phyloP scores from a whole-genome alignment of 30 jellyfish, hydroid and myxozoan genomes.

The Hydractinia symbiolongicarpus region DNA sequence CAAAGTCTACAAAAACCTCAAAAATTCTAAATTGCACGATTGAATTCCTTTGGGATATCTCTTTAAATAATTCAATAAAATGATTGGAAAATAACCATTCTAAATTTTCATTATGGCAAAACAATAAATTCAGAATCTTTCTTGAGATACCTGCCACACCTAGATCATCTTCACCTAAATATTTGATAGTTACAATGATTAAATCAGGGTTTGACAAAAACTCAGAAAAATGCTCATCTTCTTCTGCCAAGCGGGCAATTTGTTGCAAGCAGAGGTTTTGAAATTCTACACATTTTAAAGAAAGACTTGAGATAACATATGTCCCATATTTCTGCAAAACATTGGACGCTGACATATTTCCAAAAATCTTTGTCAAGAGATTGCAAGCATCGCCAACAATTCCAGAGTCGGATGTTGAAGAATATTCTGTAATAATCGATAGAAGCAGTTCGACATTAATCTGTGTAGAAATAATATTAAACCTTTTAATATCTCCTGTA shows the following conservation, averaged over 20 bases:
- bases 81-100: slow-evolving; percentile 39
- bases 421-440: not conserved
- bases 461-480: not conserved
- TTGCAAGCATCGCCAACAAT: not conserved
- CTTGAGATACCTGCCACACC: slow-evolving; percentile 41
- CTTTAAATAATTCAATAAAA: slow-evolving; percentile 7
- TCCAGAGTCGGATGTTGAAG: not conserved
- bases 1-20: slow-evolving; percentile 52
- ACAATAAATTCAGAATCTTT: slow-evolving; percentile 12
- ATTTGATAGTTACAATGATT: not conserved
- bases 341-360: not conserved
- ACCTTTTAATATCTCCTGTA: not conserved
- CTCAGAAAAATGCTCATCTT: not conserved
- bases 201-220: slow-evolving; percentile 30
- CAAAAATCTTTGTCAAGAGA: slow-evolving; percentile 6
- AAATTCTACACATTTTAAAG: not conserved
- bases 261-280: slow-evolving; percentile 16
- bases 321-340: not conserved
- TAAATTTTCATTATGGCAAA: not conserved
- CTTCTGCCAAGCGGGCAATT: slow-evolving; percentile 19
- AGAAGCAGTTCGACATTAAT: not conserved
- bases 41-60: slow-evolving; percentile 23
- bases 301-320: not conserved
- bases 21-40: slow-evolving; percentile 66
- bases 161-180: slow-evolving; percentile 8